phyloP scores from a whole-genome alignment of 2,888 invertebrate genomes.

The Amphipyra berbera region DNA sequence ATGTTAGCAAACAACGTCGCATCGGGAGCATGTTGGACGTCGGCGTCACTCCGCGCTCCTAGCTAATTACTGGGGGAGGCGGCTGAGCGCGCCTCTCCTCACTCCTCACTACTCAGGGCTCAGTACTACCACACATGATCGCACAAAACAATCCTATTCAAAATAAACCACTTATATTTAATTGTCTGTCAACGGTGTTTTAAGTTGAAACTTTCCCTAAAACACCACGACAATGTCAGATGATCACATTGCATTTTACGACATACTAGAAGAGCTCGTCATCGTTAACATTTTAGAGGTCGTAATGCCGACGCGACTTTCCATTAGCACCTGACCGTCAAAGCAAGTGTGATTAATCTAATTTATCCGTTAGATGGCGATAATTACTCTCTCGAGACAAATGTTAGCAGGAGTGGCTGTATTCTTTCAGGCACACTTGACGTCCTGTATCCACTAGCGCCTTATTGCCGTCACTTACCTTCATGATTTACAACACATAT shows the following conservation, averaged over 20 bases:
- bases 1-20: conserved; percentile 64
- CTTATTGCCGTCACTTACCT: conserved; percentile 67
- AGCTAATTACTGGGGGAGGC: conserved; percentile 71
- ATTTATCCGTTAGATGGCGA: conserved; percentile 81
- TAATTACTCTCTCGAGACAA: conserved; percentile 76
- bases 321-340: conserved; percentile 82
- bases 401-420: conserved; percentile 57
- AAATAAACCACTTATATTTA: conserved; percentile 47
- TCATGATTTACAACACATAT: conserved; percentile 67
- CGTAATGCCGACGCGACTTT: conserved; percentile 69
- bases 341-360: conserved; percentile 83
- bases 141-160: conserved; percentile 40
- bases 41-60: conserved; percentile 54
- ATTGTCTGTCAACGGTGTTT: conserved; percentile 42
- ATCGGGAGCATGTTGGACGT: conserved; percentile 60
- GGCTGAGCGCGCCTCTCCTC: conserved; percentile 37
- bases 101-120: conserved; percentile 10
- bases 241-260: conserved; percentile 66
- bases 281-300: conserved; percentile 69
- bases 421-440: conserved; percentile 41
- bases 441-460: conserved; percentile 33
- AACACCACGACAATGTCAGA: conserved; percentile 29
- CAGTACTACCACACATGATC: conserved; percentile 24
- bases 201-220: conserved; percentile 36
- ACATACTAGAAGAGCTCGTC: conserved; percentile 61